These are phyloP conservation scores for Bombycilla garrulus DNA, from an alignment of 2,113 vertebrate species.

Conservation along the genomic window DNA sequence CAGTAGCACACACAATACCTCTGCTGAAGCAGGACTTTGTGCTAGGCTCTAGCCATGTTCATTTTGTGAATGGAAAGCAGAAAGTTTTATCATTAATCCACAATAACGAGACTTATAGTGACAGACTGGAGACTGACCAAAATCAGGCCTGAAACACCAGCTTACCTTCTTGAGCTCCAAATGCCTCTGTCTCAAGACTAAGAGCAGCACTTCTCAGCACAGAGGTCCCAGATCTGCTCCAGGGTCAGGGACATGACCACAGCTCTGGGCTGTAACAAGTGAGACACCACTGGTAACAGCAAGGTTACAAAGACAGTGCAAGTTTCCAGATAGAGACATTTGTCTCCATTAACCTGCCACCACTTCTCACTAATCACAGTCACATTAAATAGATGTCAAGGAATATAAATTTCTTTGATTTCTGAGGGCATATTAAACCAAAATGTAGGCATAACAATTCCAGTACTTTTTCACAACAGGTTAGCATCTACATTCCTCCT, in stretches of 20 bases:
- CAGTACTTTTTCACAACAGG: not conserved
- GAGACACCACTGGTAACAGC: not conserved
- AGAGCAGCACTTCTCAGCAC: not conserved
- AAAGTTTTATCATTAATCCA: not conserved
- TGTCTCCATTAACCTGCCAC: not conserved
- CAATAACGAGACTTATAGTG: fast-evolving
- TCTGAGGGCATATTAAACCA: conserved; percentile 31
- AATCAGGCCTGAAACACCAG: not conserved
- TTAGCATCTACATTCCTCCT: not conserved
- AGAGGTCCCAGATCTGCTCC: not conserved
- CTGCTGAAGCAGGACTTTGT: not conserved
- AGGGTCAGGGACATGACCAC: not conserved
- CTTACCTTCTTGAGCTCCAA: not conserved
- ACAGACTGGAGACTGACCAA: not conserved
- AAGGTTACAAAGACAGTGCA: not conserved
- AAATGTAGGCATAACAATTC: not conserved
- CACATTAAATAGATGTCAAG: conserved; percentile 9
- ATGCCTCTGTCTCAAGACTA: not conserved
- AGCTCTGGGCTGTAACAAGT: not conserved
- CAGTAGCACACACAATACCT: not conserved
- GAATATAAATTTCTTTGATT: conserved; percentile 22
- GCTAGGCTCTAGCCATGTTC: not conserved
- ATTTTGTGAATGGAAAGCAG: not conserved
- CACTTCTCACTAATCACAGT: not conserved
- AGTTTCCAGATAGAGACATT: not conserved